Evolutionary conservation across 2,113 vertebrate species (phyloP), one percentile per base, ranked within the genome.

Genomic region (Genyomyrus donnyi): DNA sequence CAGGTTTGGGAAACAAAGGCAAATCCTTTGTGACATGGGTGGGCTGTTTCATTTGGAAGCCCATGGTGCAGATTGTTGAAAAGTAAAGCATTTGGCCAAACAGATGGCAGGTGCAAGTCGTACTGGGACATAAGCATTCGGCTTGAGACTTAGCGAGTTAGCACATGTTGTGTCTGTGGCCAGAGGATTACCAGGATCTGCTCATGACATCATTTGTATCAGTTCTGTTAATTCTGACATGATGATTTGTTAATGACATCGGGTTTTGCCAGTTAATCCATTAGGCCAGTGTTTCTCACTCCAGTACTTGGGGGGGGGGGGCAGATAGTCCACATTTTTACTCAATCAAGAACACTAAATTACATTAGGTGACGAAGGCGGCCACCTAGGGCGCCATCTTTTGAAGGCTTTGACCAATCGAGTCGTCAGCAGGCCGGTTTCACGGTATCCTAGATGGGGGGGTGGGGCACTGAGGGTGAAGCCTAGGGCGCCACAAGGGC

Each of bases 21-120:
- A 49, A 50, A 50, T 48, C 84, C 48, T 27, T 50, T 17, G 45
- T 27, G 24, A 49, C 48, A 48, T 0, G 46, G 19, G 17, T 83
- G 49, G 9, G 53, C 50, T 13, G 24, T 42, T 35, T 46, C 2
- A 15, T 83, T 31, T n/a, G 46, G 62, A 13, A 89, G 10, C 84
- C 19, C 70, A 11, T 35, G 48, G 21, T 80, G 19, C 62, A 83
- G 52, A 86, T 66, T 56, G 83, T 17, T 13, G 39, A 52, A 52
- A 70, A 50, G 42, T 39, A 90, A 90, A 56, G 27, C 85, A 77
- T 53, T 87, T 80, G 48, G 48, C 31, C n/a, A 56, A 52, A 42
- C 85, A 90, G 89, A 90, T 90, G 89, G 62, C 58, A 58, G 46
- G 84, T 50, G 62, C 46, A 45, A 90, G 89, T 90, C 62, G 31